Base-by-base conservation (phyloP, 2,113 vertebrate genomes). In the Larimichthys crocea region DNA sequence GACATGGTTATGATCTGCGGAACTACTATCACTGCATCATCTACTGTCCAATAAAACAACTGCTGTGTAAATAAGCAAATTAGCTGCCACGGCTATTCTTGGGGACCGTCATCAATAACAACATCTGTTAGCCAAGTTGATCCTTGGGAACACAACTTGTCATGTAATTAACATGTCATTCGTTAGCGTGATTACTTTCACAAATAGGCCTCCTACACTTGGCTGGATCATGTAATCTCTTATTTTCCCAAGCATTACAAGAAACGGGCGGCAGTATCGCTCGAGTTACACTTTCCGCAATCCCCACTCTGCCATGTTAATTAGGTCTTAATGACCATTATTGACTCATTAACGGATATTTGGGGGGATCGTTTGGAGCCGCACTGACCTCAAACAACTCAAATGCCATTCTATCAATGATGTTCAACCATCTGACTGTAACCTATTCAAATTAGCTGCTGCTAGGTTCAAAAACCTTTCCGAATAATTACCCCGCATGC, bases 291-390 rank as follows among this genome's bases (percentile, higher is more conserved):
- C 93, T 97, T 97, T 97, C 95, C 56, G 92, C 94, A 94, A 95
- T 96, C 96, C 96, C 95, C 90, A 24, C 84, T 93, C 92, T 94
- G 95, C 95, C 95, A 94, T 96, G 96, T 96, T 97, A 97, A 98
- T 97, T 97, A 95, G 93, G 91, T 94, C 97, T 96, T 97, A 97
- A 98, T 97, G 96, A 95, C 96, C 95, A 95, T 97, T 97, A 97
- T 96, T 97, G 97, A 97, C 96, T 97, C 96, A 97, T 97, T 97
- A 97, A 94, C 91, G 93, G 95, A 94, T 95, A 95, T 96, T 96
- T 95, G 95, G 96, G 26, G 26, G 95, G 96, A 97, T 94, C 94
- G 95, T 96, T 82, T 31, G 71, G 79, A 3, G 48, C 46, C 0
- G 48, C 40, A 0, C 26, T 96, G 97, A 97, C 96, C 97, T 97